These are phyloP conservation scores for Metellina segmentata DNA, from an alignment of 2,888 invertebrate species.

Conservation along the genomic window DNA sequence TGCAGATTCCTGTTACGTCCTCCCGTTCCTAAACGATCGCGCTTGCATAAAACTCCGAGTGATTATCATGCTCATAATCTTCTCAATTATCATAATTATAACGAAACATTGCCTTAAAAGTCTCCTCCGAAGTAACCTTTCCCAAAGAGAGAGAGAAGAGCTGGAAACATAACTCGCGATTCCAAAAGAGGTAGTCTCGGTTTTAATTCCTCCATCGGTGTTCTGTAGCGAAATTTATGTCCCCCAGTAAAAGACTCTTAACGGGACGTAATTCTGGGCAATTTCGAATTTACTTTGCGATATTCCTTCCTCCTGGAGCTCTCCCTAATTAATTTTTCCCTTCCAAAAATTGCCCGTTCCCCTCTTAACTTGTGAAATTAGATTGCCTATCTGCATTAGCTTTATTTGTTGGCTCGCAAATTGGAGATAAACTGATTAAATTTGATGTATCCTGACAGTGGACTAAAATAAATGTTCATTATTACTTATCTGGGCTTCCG, in stretches of 20 bases:
- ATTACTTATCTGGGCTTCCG: constrained; percentile 67
- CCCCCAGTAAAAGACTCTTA: constrained; percentile 57
- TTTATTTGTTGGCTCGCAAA: constrained; percentile 71
- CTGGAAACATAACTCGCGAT: constrained; percentile 6
- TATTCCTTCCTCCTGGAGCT: constrained; percentile 48
- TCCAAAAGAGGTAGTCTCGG: constrained; percentile 15
- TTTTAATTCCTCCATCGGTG: constrained; percentile 52
- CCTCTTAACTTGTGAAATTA: constrained; percentile 68
- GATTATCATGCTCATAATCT: constrained; percentile 9
- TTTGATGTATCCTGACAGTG: constrained; percentile 68
- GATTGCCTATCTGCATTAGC: constrained; percentile 74
- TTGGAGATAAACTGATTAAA: constrained; percentile 73
- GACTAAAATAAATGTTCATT: constrained; percentile 71
- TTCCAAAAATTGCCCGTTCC: constrained; percentile 66
- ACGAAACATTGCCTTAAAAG: constrained; percentile 19
- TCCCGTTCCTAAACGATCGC: neutral
- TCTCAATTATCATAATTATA: constrained; percentile 46
- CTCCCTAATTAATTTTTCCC: constrained; percentile 72
- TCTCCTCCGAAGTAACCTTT: constrained; percentile 12
- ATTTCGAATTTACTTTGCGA: constrained; percentile 63
- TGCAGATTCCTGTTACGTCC: neutral
- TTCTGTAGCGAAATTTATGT: constrained; percentile 48
- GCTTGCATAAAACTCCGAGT: neutral
- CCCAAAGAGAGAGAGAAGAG: neutral
- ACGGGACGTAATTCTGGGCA: constrained; percentile 61